Percentiles rank a stretch among this genome's conserved stretches.
phyloP scores from a whole-genome alignment of 2,113 vertebrate species.

The Nettapus auritus region DNA sequence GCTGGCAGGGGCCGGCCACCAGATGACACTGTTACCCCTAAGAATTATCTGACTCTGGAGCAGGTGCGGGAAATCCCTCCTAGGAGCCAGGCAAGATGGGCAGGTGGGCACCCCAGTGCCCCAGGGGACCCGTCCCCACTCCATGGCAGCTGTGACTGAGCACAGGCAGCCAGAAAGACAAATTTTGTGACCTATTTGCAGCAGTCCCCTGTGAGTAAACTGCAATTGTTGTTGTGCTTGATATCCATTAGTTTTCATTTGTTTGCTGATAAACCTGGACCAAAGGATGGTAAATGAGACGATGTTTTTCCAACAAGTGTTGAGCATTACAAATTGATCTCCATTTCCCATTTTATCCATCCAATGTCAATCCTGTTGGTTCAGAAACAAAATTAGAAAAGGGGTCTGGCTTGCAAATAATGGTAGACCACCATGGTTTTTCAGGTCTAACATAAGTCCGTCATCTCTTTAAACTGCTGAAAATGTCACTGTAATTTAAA shows the following conservation, averaged over 20 bases:
- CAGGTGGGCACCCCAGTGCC: not conserved
- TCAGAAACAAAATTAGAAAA: not conserved
- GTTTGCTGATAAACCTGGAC: not conserved
- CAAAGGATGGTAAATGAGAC: not conserved
- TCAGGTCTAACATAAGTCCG: not conserved
- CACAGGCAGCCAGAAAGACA: rapidly evolving
- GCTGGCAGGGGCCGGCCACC: slow-evolving; percentile 27
- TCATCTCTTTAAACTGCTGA: not conserved
- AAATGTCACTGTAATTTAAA: not conserved
- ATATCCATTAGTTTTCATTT: not conserved
- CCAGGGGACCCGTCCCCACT: not conserved
- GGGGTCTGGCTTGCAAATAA: not conserved
- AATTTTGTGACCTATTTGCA: not conserved
- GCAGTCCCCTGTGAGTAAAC: not conserved
- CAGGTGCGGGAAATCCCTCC: rapidly evolving
- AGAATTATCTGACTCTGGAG: rapidly evolving
- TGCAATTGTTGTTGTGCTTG: not conserved
- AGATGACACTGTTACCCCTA: slow-evolving; percentile 50
- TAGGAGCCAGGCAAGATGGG: not conserved
- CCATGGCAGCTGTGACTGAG: too few species aligned
- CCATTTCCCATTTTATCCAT: not conserved
- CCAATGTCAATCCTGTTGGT: not conserved
- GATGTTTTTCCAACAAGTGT: not conserved
- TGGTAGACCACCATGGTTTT: not conserved
- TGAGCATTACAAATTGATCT: not conserved